These are phyloP conservation scores for human DNA, from an alignment of 2,113 vertebrate species.

Conservation along the genomic window GRCh38 chr14:100524001-100524500, in stretches of 20 bases:
- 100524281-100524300: not conserved
- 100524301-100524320: not conserved
- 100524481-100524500: not conserved
- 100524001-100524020: not conserved
- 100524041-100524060: not conserved
- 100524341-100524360: not conserved
- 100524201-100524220: not conserved
- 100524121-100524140: fast-evolving
- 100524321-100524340: fast-evolving
- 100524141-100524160: not conserved
- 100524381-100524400: fast-evolving
- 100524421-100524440: not conserved
- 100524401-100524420: not conserved
- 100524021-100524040: not conserved
- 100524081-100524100: not conserved
- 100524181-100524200: fast-evolving
- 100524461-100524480: fast-evolving
- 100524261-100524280: fast-evolving
- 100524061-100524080: not conserved
- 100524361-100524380: not conserved
- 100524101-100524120: not conserved
- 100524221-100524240: not conserved
- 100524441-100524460: fast-evolving
- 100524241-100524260: fast-evolving
- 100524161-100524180: not conserved